phyloP scores from a whole-genome alignment of 2,888 invertebrate genomes.

The Tipula unca region DNA sequence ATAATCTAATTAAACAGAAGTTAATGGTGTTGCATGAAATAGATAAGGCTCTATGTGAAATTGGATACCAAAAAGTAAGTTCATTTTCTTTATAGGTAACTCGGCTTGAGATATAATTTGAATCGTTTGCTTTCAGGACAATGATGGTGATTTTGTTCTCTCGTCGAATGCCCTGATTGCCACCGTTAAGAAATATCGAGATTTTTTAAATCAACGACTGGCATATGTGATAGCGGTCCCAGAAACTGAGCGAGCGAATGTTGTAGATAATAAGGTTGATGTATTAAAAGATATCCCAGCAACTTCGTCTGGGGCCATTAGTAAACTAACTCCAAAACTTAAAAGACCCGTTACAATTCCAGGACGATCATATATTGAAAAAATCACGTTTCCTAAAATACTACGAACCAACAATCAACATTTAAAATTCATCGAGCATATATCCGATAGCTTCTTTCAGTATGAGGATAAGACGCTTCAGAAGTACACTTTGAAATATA shows the following conservation, averaged over 20 bases:
- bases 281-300: neutral
- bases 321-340: neutral
- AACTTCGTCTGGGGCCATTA: neutral
- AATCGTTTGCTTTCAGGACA: constrained; percentile 23
- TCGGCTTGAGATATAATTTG: neutral
- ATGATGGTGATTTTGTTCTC: constrained; percentile 31
- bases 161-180: constrained; percentile 34
- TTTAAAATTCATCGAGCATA: constrained; percentile 38
- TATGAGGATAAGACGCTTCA: constrained; percentile 64
- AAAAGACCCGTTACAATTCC: constrained; percentile 23
- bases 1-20: constrained; percentile 39
- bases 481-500: constrained; percentile 48
- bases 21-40: constrained; percentile 34
- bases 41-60: constrained; percentile 33
- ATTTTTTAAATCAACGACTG: constrained; percentile 29
- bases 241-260: neutral
- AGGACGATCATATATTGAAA: constrained; percentile 31
- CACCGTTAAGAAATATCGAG: constrained; percentile 35
- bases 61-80: constrained; percentile 33
- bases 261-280: neutral
- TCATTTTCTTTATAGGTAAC: neutral
- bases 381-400: constrained; percentile 41
- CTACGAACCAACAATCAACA: constrained; percentile 44
- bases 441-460: constrained; percentile 52
- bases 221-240: neutral